Base-by-base conservation (phyloP, 2,797 vertebrate species). In the Anguilla pacifica region DNA sequence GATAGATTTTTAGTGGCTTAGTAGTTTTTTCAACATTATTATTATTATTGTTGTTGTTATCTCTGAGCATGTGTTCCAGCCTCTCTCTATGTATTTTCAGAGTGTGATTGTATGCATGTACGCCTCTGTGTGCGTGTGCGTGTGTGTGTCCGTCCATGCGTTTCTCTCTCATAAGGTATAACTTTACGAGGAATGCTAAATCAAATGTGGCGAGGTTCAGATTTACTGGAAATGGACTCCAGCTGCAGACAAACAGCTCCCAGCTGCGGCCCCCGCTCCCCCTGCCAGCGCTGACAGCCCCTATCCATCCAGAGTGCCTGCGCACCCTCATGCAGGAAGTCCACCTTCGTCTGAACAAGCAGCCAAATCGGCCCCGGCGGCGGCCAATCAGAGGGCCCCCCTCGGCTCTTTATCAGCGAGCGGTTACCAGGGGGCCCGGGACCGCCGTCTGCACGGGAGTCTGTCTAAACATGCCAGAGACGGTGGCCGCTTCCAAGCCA, bases 181-280 rank as follows among this genome's bases (percentile, higher is more conserved):
- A 88, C 88, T 92, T 93, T 90, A 89, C 28, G n/a, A 90, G 90
- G 91, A 91, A 93, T 89, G 90, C 90, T 88, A 92, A 91, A 87
- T 91, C 83, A 89, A 90, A 89, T 89, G 84, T 83, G 85, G 88
- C 87, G 84, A 89, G 89, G 87, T 89, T 90, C 88, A 88, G 89
- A 91, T 91, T 89, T 89, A 90, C 81, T 86, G 91, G 89, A 90
- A 93, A 92, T 90, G 84, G 88, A 87, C 86, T 91, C 90, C 91
- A 93, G 91, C 90, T 92, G 91, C 89, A 89, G 86, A 83, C 89
- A 90, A 90, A 88, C 89, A 72, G 88, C 74, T 84, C 86, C 84
- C 89, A 89, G 88, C 91, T 91, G 91, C 81, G 85, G 85, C 55
- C 85, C 85, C 35, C 67, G 61, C 86, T 77, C 87, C 59, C 86